Conservation (phyloP, 2,113 vertebrate species). For the Hypocryptadius cinnamomeus region DNA sequence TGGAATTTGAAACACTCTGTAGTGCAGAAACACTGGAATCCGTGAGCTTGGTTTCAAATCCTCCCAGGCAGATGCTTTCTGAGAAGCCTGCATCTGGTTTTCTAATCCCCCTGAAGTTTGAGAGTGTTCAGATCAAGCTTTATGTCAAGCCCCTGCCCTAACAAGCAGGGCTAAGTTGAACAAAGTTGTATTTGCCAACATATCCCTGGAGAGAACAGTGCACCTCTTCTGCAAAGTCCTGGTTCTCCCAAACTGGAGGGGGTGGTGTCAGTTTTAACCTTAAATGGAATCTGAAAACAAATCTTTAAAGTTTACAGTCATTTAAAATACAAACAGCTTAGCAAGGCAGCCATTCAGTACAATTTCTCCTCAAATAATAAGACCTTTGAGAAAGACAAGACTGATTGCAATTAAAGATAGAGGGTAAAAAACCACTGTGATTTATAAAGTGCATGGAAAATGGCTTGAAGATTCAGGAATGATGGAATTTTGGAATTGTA, state of each 20-base stretch:
- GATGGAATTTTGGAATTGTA: not conserved
- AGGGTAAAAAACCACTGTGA: not conserved
- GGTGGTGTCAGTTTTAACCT: not conserved
- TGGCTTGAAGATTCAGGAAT: not conserved
- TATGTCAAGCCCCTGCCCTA: not conserved
- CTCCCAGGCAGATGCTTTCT: not conserved
- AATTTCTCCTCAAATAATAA: not conserved
- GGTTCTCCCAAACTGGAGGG: not conserved
- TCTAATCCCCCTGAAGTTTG: not conserved
- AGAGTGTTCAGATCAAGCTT: not conserved
- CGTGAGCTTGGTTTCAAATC: not conserved
- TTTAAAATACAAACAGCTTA: not conserved
- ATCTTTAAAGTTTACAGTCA: not conserved
- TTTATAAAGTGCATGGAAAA: not conserved
- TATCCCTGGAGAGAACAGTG: not conserved
- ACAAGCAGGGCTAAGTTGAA: not conserved
- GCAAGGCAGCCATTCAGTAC: not conserved
- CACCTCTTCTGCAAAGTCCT: not conserved
- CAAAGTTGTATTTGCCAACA: not conserved
- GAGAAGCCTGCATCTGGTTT: constrained; percentile 12
- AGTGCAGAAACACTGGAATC: not conserved
- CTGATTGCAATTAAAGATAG: not conserved
- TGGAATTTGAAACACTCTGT: not conserved
- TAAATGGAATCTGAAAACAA: not conserved
- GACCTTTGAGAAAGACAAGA: not conserved